Base-by-base conservation (phyloP, 2,888 invertebrate species). In the Trimorus sp. region DNA sequence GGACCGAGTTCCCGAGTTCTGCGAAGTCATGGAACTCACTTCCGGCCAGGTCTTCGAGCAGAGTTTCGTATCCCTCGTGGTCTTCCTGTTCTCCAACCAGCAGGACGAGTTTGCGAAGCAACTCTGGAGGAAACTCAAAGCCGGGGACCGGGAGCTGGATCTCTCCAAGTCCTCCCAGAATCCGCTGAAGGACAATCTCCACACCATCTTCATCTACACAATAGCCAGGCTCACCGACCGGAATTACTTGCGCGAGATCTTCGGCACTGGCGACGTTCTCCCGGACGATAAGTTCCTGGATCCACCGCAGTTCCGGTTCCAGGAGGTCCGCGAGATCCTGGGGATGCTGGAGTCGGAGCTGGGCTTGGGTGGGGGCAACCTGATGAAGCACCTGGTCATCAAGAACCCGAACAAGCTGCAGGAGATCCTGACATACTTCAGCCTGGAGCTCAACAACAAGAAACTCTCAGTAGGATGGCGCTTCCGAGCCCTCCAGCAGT, bases 401-500 rank as follows among this genome's bases (percentile, higher is more conserved):
- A 91, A 93, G 62, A 92, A 92, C 84, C 93, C 93, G 4, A 86
- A 92, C 49, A 90, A 92, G n/a, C 86, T 95, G 66, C 93, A 94
- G 82, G 92, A 92, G 86, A 92, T 94, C 75, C 87, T 95, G 15
- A 90, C 93, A 62, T 89, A 92, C 65, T 86, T 94, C 1, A 93
- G 93, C 89, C 89, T 92, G 16, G 92, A 92, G 45, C 91, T 95
- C 6, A 89, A 93, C 38, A 89, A 91, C 12, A 92, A 92, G 78
- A 90, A 91, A 15, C 91, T 93, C 38, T 87, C 92, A 7, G 26
- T 36, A 15, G 58, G n/a, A 71, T 82, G 53, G 80, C 63, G 93
- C 89, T 87, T 94, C 0, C 89, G 93, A 69, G 91, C 92, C 12
- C 91, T 95, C 49, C 93, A 95, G 86, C 93, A 94, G 0, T 95